A percentile compares a stretch with the other conserved stretches of the same genome.
phyloP scores from a whole-genome alignment of 2,113 vertebrate genomes.

The Sebastes schlegelii region DNA sequence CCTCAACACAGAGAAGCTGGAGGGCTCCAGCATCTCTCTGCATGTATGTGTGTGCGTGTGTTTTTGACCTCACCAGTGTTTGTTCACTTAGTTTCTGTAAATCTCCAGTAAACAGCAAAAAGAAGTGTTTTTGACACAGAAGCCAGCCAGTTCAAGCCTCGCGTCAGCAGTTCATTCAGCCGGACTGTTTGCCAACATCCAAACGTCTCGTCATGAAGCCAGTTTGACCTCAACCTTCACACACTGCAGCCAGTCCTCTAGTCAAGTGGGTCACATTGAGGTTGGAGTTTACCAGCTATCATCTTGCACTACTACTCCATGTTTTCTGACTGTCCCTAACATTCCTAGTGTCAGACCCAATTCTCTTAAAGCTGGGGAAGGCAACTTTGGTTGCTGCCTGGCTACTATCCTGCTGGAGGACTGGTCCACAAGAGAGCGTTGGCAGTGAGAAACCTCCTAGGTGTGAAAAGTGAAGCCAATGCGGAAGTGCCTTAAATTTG shows the following conservation, averaged over 20 bases:
- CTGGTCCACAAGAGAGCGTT: not conserved
- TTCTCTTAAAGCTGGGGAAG: not conserved
- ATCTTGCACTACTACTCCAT: not conserved
- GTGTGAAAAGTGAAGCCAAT: too few species aligned
- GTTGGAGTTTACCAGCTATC: not conserved
- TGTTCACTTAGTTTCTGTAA: slow-evolving; percentile 19
- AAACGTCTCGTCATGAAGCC: slow-evolving; percentile 1
- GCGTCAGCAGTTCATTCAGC: not conserved
- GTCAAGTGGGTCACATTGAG: not conserved
- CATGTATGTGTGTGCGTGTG: not conserved
- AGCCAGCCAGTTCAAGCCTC: not conserved
- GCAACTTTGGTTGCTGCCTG: too few species aligned
- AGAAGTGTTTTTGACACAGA: not conserved
- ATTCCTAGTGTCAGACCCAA: not conserved
- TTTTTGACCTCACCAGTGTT: slow-evolving; percentile 10
- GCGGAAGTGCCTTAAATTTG: too few species aligned
- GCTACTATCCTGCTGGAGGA: not conserved
- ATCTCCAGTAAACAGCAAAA: not conserved
- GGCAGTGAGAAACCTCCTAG: too few species aligned
- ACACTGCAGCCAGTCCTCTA: not conserved
- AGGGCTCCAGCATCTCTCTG: not conserved
- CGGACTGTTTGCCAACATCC: not conserved
- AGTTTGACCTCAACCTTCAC: not conserved
- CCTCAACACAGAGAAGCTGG: not conserved
- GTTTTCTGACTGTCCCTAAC: not conserved